Conservation (phyloP, 1,140 invertebrate species). For the Cotesia vestalis region DNA sequence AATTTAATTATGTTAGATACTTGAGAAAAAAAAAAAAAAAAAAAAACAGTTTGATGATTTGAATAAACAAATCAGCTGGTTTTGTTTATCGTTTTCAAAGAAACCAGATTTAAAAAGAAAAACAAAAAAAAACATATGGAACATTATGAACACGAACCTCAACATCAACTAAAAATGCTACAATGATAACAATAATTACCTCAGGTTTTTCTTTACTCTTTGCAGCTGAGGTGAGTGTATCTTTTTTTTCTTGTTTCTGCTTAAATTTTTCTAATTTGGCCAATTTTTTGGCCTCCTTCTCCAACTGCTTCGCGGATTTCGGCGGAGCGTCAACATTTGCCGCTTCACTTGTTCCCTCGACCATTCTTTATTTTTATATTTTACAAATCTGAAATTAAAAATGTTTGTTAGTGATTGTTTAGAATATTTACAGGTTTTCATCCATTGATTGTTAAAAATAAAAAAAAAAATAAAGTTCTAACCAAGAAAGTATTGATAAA, state of each 20-base stretch:
- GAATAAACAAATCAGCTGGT: no score
- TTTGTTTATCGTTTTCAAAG: no score
- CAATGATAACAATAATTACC: slow-evolving; percentile 59
- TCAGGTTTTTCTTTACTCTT: slow-evolving; percentile 73
- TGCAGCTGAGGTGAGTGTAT: slow-evolving; percentile 62
- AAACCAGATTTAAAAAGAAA: no score
- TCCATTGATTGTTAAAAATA: no score
- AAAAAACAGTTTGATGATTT: neutral
- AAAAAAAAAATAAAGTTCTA: neutral
- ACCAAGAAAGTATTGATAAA: neutral
- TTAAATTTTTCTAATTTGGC: slow-evolving; percentile 93
- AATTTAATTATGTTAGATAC: no score
- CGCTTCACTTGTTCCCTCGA: slow-evolving; percentile 39
- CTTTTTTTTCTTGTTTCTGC: slow-evolving; percentile 88
- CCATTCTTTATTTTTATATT: slow-evolving; percentile 41
- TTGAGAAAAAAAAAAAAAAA: neutral
- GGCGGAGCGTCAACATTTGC: slow-evolving; percentile 57
- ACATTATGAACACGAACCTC: neutral
- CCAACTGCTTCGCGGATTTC: slow-evolving; percentile 87
- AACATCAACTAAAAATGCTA: neutral
- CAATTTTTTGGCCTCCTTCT: slow-evolving; percentile 89
- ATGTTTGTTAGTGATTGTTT: no score
- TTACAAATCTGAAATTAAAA: neutral
- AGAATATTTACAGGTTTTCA: no score
- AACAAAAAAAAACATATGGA: slow-evolving; percentile 21